Evolutionary conservation across 1,140 invertebrate genomes (phyloP).

Genomic region (Anoplolepis gracilipes): DNA sequence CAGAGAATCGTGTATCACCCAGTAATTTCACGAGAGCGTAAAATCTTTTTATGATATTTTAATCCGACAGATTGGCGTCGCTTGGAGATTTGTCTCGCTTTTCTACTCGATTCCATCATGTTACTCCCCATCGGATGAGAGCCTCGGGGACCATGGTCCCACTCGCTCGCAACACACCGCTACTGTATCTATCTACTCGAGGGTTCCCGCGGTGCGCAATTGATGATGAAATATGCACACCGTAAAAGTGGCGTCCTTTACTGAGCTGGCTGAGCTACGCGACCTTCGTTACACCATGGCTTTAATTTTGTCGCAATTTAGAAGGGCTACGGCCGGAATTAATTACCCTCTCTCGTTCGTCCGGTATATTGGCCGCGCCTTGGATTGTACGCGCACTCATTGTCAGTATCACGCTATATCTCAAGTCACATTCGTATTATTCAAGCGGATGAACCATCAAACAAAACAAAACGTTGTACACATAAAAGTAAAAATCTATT

Average conservation of each 20-base stretch:
- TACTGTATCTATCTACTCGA: constrained; percentile 13
- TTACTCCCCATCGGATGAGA: background rate
- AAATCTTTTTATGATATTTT: constrained; percentile 77
- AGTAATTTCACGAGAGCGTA: constrained; percentile 66
- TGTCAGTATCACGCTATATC: background rate
- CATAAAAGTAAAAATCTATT: background rate
- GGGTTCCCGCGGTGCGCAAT: constrained; percentile 55
- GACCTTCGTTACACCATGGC: background rate
- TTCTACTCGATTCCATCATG: background rate
- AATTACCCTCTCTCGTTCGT: constrained; percentile 35
- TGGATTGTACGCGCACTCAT: background rate
- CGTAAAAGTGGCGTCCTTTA: constrained; percentile 69
- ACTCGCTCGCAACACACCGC: background rate
- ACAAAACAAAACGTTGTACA: too few relatives aligned
- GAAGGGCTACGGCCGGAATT: constrained; percentile 37
- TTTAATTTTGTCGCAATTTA: constrained; percentile 57
- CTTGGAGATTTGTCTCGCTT: constrained; percentile 11
- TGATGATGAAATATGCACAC: constrained; percentile 74
- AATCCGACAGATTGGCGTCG: constrained; percentile 68
- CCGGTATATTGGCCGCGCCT: background rate
- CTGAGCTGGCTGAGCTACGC: background rate
- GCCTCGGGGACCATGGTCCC: background rate
- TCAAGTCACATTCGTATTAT: background rate
- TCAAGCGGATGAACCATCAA: background rate
- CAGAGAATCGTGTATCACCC: constrained; percentile 27